Evolutionary conservation across 2,888 invertebrate species (phyloP), one percentile per base, ranked within the genome.

Genomic region (Clitarchus hookeri): DNA sequence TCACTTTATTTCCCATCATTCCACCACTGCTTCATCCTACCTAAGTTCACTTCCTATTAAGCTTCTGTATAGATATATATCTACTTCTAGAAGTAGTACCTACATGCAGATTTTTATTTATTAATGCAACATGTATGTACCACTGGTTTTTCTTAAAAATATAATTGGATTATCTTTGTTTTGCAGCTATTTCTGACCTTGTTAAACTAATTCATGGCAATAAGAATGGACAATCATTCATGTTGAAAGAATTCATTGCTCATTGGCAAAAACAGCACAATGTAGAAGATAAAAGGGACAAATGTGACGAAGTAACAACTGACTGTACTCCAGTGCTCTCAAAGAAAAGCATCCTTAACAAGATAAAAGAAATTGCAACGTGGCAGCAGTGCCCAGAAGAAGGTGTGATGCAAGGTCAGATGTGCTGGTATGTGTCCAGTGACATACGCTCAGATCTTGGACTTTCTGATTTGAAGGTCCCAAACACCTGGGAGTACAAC

Each of bases 141-240:
- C 36, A 36, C 36, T 36, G 36, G 1, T 36, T 36, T 36, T 36
- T 36, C 36, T 36, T 36, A 36, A 36, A 36, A 3, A 36, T 36
- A 36, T 36, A 36, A 36, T 36, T 36, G 36, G 1, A 36, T 36
- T 36, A 8, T 84, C 26, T 44, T 53, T 23, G 84, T 65, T 54
- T 85, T 53, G 25, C 86, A 87, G 93, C 94, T 82, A 91, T 95
- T 88, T 94, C 94, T 6, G 93, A 94, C 88, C 92, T 96, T 87
- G 93, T 95, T 83, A 93, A 93, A 83, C 91, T 96, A 0, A 90
- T 96, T 3, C 95, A 96, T 90, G 95, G 95, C 0, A 96, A 95
- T 90, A 90, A 91, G 0, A 92, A 93, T 87, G 93, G 93, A 0
- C 93, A 93, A 78, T 91, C 90, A 53, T 93, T 94, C 88, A 91